Evolutionary conservation across 2,797 vertebrate genomes (phyloP).

Genomic region (Nannoperca australis): DNA sequence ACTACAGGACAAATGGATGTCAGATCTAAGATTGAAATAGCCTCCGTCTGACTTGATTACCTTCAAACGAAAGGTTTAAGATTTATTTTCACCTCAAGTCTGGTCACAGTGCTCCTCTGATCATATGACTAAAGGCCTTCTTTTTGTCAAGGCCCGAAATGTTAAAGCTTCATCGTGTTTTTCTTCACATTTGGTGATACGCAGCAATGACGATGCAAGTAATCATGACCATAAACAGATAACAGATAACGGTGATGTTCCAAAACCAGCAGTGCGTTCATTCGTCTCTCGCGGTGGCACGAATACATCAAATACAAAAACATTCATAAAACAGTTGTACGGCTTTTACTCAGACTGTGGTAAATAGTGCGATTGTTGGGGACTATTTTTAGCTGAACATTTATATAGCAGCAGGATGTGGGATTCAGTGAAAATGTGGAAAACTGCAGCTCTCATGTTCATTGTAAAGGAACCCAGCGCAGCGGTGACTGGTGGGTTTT

Average conservation of each 20-base stretch:
- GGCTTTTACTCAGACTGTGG: background rate
- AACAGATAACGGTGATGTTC: background rate
- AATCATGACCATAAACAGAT: background rate
- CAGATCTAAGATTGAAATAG: background rate
- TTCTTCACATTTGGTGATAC: background rate
- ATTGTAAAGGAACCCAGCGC: too few species aligned
- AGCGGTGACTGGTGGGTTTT: background rate
- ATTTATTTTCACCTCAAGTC: conserved; percentile 51
- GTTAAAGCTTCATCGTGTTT: conserved; percentile 5
- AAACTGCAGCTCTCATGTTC: background rate
- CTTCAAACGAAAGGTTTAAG: conserved; percentile 51
- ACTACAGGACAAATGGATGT: background rate
- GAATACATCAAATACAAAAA: background rate
- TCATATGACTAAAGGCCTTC: conserved; percentile 51
- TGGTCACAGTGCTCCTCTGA: conserved; percentile 50
- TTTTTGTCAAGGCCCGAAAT: conserved; percentile 28
- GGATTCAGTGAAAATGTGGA: background rate
- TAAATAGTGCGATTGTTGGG: background rate
- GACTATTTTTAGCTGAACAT: conserved; percentile 2
- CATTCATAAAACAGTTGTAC: background rate
- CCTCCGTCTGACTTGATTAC: conserved; percentile 49
- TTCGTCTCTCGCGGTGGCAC: background rate
- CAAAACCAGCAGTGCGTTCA: background rate
- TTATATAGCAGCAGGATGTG: background rate
- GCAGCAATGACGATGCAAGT: background rate